Evolutionary conservation across 1,140 invertebrate genomes (phyloP).

Genomic region (Tetramorium parvispinum): DNA sequence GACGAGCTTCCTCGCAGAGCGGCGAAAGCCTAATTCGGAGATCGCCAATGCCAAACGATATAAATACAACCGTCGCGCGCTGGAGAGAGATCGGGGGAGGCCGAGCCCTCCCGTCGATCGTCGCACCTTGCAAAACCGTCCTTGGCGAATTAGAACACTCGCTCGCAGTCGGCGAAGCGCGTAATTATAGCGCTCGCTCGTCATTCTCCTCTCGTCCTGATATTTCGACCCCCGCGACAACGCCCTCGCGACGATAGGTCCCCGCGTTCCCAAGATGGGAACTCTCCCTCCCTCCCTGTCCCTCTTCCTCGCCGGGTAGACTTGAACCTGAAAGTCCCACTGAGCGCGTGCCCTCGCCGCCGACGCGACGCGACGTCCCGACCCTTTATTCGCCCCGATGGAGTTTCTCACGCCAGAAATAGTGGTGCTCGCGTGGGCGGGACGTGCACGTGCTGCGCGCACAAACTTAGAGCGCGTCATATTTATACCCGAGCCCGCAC

Average conservation of each 20-base stretch:
- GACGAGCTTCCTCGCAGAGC: too few relatives aligned
- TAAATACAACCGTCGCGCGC: neutral
- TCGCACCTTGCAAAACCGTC: slow-evolving; percentile 61
- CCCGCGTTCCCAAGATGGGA: slow-evolving; percentile 48
- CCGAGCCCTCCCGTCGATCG: slow-evolving; percentile 47
- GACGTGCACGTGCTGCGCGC: slow-evolving; percentile 41
- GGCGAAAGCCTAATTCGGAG: neutral
- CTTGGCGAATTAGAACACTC: slow-evolving; percentile 80
- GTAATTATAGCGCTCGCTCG: slow-evolving; percentile 74
- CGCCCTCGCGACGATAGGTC: slow-evolving; percentile 24
- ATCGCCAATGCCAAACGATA: neutral
- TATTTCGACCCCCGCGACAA: slow-evolving; percentile 20
- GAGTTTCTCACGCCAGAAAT: slow-evolving; percentile 52
- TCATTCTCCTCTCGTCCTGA: slow-evolving; percentile 70
- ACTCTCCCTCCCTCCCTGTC: neutral
- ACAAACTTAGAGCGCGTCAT: slow-evolving; percentile 43
- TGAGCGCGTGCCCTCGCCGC: neutral
- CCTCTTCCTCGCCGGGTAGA: neutral
- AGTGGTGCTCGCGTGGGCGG: slow-evolving; percentile 37
- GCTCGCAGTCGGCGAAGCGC: slow-evolving; percentile 15
- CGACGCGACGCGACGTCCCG: neutral
- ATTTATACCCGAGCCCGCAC: slow-evolving; percentile 30
- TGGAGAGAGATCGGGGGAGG: neutral
- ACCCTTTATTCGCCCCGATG: slow-evolving; percentile 38
- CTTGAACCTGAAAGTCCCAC: slow-evolving; percentile 67